phyloP scores from a whole-genome alignment of 2,888 invertebrate species.

The Adineta ricciae region DNA sequence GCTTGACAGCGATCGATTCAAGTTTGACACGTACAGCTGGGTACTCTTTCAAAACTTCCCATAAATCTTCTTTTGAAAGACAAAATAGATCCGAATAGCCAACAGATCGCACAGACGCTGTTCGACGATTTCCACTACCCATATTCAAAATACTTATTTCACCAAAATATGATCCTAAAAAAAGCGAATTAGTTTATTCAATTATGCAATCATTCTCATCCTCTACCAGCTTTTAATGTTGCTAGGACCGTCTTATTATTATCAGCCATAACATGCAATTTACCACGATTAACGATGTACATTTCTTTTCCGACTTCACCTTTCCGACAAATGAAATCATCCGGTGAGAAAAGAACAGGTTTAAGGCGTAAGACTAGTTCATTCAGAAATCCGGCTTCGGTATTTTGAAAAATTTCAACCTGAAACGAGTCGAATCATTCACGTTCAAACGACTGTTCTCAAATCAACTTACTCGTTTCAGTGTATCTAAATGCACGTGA shows the following conservation, averaged over 20 bases:
- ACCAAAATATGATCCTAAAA: conserved; percentile 82
- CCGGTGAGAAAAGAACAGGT: conserved; percentile 91
- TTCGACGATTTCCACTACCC: conserved; percentile 88
- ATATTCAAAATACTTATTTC: conserved; percentile 98
- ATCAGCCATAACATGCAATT: conserved; percentile 60
- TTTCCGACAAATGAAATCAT: conserved; percentile 96
- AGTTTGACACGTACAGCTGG: conserved; percentile 60
- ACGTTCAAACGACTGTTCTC: background rate
- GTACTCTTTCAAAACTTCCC: conserved; percentile 81
- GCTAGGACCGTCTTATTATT: conserved; percentile 86
- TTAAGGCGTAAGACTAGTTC: conserved; percentile 84
- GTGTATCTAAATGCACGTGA: conserved; percentile 92
- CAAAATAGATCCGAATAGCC: conserved; percentile 98
- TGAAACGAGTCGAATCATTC: too few species aligned
- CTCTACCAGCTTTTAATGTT: conserved; percentile 72
- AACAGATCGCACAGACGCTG: conserved; percentile 87
- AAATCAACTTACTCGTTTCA: conserved; percentile 62
- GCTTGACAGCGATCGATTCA: conserved; percentile 90
- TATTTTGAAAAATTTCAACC: conserved; percentile 90
- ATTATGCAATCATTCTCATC: too few species aligned
- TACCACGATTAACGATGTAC: conserved; percentile 93
- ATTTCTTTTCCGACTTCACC: conserved; percentile 98
- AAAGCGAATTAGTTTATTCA: background rate
- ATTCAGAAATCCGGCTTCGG: conserved; percentile 94
- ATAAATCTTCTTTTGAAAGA: conserved; percentile 96